Conservation (phyloP, 2,888 invertebrate species). For the Euproctis similis region DNA sequence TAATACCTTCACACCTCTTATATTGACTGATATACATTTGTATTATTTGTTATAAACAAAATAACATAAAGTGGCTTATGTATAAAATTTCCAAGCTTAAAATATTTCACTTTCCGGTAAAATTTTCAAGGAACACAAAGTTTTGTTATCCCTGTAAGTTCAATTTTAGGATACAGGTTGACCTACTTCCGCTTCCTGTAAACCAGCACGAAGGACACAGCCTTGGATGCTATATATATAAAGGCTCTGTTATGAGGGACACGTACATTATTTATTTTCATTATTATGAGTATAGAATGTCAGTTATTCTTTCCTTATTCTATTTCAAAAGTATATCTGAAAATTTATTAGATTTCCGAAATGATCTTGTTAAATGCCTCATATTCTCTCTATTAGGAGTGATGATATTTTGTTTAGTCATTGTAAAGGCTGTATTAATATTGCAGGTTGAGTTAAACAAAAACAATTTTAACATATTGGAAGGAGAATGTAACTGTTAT, state of each 20-base stretch:
- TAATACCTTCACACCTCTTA: not conserved
- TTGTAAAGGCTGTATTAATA: no score
- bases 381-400: not conserved
- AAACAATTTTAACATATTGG: no score
- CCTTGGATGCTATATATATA: constrained; percentile 4
- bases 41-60: not conserved
- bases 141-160: not conserved
- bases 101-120: not conserved
- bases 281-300: no score
- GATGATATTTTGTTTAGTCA: not conserved
- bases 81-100: not conserved
- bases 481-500: no score
- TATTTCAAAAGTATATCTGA: no score
- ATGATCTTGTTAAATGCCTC: no score
- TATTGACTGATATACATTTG: not conserved
- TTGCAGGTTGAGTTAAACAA: no score
- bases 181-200: constrained; percentile 1
- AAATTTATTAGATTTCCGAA: no score
- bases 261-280: not conserved
- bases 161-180: constrained; percentile 2
- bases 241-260: not conserved
- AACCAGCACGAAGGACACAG: constrained; percentile 1
- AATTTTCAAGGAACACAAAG: no score
- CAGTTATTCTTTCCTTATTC: no score
- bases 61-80: not conserved